Percentiles rank a stretch among this genome's conserved stretches.
phyloP scores from a whole-genome alignment of 2,888 invertebrate species.

The Cheilosia variabilis region DNA sequence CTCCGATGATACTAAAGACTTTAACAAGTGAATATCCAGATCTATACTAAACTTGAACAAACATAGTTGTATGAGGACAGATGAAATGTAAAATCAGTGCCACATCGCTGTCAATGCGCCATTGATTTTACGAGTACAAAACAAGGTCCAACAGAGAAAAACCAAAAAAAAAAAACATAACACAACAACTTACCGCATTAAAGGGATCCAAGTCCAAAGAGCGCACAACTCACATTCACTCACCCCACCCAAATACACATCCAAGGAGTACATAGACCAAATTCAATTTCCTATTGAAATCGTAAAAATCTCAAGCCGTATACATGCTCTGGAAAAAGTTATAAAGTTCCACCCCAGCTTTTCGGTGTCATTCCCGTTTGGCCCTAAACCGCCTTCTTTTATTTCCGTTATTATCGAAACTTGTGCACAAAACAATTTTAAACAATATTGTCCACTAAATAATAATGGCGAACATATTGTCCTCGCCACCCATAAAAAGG shows the following conservation, averaged over 20 bases:
- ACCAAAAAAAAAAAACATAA: not conserved
- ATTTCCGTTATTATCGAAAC: constrained; percentile 59
- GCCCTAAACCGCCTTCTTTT: constrained; percentile 34
- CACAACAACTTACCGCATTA: constrained; percentile 25
- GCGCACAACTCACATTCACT: not conserved
- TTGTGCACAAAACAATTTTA: constrained; percentile 66
- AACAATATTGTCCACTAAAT: constrained; percentile 69
- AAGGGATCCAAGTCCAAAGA: constrained; percentile 25
- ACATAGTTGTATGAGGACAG: too few species aligned
- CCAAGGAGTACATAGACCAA: not conserved
- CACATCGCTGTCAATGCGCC: too few species aligned
- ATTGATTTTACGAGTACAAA: not conserved
- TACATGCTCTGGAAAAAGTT: constrained; percentile 10
- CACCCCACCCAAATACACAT: too few species aligned
- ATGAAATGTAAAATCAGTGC: too few species aligned
- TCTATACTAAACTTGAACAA: too few species aligned
- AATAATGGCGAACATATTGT: constrained; percentile 67
- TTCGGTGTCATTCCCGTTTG: not conserved
- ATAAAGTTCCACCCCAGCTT: constrained; percentile 4
- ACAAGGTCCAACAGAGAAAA: constrained; percentile 20
- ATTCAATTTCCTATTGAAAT: constrained; percentile 56
- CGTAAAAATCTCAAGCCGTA: constrained; percentile 46
- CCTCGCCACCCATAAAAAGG: constrained; percentile 13
- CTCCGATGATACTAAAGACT: too few species aligned
- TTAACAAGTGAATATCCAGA: too few species aligned